Base-by-base conservation (phyloP, 1,140 invertebrate genomes). In the Antheraea mylitta region DNA sequence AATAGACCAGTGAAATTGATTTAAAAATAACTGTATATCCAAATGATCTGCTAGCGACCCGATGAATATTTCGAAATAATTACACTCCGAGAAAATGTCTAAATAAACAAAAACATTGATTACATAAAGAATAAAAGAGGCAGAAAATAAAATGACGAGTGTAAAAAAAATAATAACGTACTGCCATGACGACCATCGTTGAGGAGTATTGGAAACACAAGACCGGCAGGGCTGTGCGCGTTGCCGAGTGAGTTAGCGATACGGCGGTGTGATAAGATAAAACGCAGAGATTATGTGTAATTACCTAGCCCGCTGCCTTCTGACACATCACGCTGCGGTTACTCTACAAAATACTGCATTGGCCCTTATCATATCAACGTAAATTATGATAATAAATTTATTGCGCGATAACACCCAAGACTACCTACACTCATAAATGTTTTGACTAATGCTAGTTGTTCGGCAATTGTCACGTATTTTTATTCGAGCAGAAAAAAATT, bases 161-260 rank as follows among this genome's bases (percentile, higher is more conserved):
- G 22, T 3, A 13, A 30, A 61, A 61, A 61, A 53, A 53, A 30
- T 11, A 30, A 30, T 36, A 53, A 73, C 81, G 67, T 85, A 91
- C 89, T 77, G 74, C 67, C 62, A 83, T 82, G 71, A 86, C 86
- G 65, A 89, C 89, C 87, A 89, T 91, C 70, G 74, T 83, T 68
- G 64, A 69, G 45, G 66, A 70, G 69, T 72, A 64, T 76, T 66
- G 4, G 65, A 30, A 65, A 70, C 19, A 75, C 71, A 78, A 77
- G 77, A 75, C 67, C 68, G 71, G 72, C 71, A 58, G 77, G 58
- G 22, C 58, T 67, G 69, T 66, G 64, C 72, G 66, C 68, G 58
- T 8, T 7, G 38, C n/a, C 53, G 64, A 30, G 13, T 22, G 64
- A 30, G 13, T 22, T 58, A 67, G 60, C 74, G 76, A 73, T 66